Conservation (phyloP, 2,113 vertebrate genomes). For the Varanus komodoensis region DNA sequence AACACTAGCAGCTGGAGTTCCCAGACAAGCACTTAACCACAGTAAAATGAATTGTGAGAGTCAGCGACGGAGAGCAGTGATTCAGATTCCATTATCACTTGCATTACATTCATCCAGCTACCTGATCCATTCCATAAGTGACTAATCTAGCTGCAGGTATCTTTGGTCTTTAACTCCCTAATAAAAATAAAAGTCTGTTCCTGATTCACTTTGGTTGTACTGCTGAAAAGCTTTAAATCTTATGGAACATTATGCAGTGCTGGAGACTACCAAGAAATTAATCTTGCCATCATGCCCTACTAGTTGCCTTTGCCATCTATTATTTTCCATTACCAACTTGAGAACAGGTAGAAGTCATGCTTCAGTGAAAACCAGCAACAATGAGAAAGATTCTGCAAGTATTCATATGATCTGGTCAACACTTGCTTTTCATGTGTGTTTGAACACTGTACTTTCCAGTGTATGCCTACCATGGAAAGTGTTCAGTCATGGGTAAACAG, state of each 20-base stretch:
- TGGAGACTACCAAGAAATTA: background rate
- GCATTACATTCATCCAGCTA: background rate
- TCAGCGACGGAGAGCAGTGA: fast-evolving
- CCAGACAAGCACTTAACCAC: fast-evolving
- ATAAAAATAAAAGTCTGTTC: background rate
- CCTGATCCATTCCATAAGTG: background rate
- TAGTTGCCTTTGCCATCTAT: background rate
- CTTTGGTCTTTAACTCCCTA: fast-evolving
- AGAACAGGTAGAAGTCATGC: background rate
- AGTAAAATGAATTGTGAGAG: background rate
- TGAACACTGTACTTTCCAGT: background rate
- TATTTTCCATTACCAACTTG: too few relatives aligned
- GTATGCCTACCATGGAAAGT: background rate
- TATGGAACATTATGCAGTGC: background rate
- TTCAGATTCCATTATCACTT: background rate
- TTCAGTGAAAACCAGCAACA: background rate
- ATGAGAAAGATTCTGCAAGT: background rate
- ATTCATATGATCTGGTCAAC: background rate
- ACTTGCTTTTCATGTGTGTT: background rate
- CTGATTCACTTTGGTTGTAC: fast-evolving
- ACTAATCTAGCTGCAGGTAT: fast-evolving
- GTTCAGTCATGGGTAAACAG: background rate
- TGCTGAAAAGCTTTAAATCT: background rate
- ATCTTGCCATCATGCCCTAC: background rate
- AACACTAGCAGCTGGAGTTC: background rate